phyloP scores from a whole-genome alignment of 2,113 vertebrate species.

The Chaenocephalus aceratus region DNA sequence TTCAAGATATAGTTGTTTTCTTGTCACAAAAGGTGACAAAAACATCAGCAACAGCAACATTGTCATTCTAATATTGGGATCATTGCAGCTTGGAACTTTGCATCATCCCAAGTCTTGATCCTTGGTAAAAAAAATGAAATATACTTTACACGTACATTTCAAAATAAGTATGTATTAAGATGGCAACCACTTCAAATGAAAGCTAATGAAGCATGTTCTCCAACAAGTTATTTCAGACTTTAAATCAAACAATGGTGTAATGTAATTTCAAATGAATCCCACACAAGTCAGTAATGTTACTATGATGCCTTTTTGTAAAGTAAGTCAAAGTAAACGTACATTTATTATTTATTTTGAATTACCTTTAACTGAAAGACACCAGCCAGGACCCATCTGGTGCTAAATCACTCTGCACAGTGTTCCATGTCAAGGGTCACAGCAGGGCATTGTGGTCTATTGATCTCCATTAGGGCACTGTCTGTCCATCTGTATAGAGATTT shows the following conservation, averaged over 20 bases:
- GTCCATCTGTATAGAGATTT: constrained; percentile 13
- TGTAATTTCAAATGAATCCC: too few species aligned
- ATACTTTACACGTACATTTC: background rate
- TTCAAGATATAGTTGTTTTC: too few species aligned
- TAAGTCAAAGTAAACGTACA: background rate
- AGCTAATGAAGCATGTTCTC: too few species aligned
- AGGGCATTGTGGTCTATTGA: constrained; percentile 25
- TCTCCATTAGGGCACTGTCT: background rate
- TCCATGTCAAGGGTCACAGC: constrained; percentile 28
- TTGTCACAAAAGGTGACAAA: too few species aligned
- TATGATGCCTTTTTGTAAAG: background rate
- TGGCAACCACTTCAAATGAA: too few species aligned
- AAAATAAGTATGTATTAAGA: too few species aligned
- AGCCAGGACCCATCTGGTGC: background rate
- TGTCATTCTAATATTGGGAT: too few species aligned
- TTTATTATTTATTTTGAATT: background rate
- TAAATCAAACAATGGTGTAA: too few species aligned
- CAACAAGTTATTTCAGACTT: too few species aligned
- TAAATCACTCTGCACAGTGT: background rate
- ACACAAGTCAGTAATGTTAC: too few species aligned
- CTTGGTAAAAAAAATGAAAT: background rate
- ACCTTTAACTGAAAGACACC: background rate
- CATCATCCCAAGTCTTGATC: background rate
- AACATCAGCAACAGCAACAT: too few species aligned
- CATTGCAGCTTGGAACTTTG: too few species aligned